These are phyloP conservation scores for Tanypteryx hageni DNA, from an alignment of 2,888 invertebrate genomes.

Conservation along the genomic window DNA sequence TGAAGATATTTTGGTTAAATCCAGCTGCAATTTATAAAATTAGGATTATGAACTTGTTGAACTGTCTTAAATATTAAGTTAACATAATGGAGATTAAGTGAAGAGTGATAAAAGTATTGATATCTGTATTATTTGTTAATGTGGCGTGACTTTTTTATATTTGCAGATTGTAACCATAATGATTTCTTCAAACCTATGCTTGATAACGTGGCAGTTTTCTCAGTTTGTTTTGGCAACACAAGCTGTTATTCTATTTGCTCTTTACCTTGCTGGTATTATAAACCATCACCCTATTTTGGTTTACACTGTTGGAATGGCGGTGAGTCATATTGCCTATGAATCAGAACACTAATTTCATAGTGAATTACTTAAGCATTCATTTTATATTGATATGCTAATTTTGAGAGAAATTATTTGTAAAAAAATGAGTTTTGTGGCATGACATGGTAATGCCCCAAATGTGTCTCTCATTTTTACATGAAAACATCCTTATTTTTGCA, in stretches of 20 bases:
- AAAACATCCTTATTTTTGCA: too few relatives aligned
- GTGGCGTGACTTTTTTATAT: conserved; percentile 30
- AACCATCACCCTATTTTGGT: conserved; percentile 72
- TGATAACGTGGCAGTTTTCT: conserved; percentile 87
- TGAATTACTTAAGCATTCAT: background rate
- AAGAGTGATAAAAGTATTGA: too few relatives aligned
- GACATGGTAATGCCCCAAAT: too few relatives aligned
- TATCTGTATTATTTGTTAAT: too few relatives aligned
- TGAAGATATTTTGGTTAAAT: too few relatives aligned
- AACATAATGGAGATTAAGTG: too few relatives aligned
- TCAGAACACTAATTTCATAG: background rate
- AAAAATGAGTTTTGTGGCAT: too few relatives aligned
- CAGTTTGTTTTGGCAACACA: conserved; percentile 90
- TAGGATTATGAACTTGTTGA: too few relatives aligned
- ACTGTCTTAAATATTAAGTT: too few relatives aligned
- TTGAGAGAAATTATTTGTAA: too few relatives aligned
- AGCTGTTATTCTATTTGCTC: conserved; percentile 83
- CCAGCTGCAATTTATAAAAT: too few relatives aligned
- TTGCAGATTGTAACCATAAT: conserved; percentile 72
- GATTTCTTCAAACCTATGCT: conserved; percentile 74
- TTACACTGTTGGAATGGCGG: conserved; percentile 75
- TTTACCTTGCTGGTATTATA: conserved; percentile 78
- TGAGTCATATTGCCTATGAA: conserved; percentile 71
- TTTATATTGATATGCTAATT: background rate
- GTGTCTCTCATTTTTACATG: too few relatives aligned